Percentiles rank a stretch among this genome's conserved stretches.
Evolutionary conservation across 2,113 vertebrate species (phyloP).

Genomic region (Brachypteracias leptosomus): DNA sequence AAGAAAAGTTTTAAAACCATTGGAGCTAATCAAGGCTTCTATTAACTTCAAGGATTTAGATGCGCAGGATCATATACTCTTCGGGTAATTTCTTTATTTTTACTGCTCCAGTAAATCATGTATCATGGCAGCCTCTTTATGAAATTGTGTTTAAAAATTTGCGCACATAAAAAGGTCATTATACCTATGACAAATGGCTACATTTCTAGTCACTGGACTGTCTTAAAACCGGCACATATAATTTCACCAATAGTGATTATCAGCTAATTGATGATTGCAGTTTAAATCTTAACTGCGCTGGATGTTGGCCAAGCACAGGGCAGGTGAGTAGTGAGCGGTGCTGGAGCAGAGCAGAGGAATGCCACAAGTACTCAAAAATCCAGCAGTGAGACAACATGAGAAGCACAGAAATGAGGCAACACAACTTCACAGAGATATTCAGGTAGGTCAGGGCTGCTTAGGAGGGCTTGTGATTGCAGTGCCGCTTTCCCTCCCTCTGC

Average conservation of each 20-base stretch:
- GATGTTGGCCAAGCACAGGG: not conserved
- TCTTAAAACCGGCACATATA: not conserved
- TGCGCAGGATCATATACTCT: not conserved
- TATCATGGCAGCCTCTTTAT: not conserved
- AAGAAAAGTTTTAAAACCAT: not conserved
- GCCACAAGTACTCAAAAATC: not conserved
- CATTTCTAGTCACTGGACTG: not conserved
- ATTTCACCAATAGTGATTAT: slow-evolving; percentile 17
- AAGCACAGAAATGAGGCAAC: not conserved
- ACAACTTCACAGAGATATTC: not conserved
- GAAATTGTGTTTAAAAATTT: slow-evolving; percentile 44
- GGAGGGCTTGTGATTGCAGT: accelerated
- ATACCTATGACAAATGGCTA: not conserved
- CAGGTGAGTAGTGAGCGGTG: not conserved
- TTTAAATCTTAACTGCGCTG: not conserved
- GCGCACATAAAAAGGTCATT: slow-evolving; percentile 44
- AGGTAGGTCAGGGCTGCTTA: not conserved
- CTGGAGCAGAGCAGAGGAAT: not conserved
- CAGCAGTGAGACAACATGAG: not conserved
- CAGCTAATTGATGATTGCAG: slow-evolving; percentile 43
- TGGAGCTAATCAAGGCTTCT: not conserved
- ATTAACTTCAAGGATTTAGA: slow-evolving; percentile 12
- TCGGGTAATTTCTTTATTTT: slow-evolving; percentile 18
- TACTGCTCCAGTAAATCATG: slow-evolving; percentile 12
- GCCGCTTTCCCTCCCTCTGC: not conserved